Evolutionary conservation across 2,888 invertebrate species (phyloP), one percentile per base, ranked within the genome.

Genomic region (Drosophila pseudotakahashii): DNA sequence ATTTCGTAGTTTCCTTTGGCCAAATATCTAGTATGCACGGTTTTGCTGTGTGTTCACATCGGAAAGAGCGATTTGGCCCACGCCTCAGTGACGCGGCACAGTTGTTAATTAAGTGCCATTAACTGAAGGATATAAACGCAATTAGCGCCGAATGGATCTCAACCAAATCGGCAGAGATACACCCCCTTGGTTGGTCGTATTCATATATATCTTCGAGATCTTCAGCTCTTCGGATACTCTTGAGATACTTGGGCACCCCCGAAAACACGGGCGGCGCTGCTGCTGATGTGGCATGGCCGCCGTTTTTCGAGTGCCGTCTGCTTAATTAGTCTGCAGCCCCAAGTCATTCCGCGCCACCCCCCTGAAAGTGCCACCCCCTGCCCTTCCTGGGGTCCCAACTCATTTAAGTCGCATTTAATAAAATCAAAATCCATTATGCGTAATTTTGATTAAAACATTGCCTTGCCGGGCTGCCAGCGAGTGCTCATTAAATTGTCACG

Each of bases 401-500:
- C 84, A 88, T 83, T 86, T 86, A 86, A 86, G 87, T 86, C 85
- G 79, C 85, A 88, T 88, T 88, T 86, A 86, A 86, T 86, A 83
- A 86, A 86, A 86, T 87, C 81, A 84, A 83, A 88, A 86, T 84
- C 79, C 88, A 88, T 86, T 88, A 81, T 75, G 79, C 77, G 70
- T 74, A 86, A 83, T 86, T 85, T 85, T 86, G 88, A 85, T 88
- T 85, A 86, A 88, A 88, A 88, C 83, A 83, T 88, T 79, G 83
- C 71, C 69, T 64, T 48, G 54, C 57, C 57, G 51, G 42, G 44
- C 58, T 41, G 53, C 76, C 57, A 55, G 59, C 36, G 69, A 47
- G 57, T 88, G 84, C 91, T 90, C 90, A 90, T 90, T 90, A 90
- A 90, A 90, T 90, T 90, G 90, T 90, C 90, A 90, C 90, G 90